phyloP scores from a whole-genome alignment of 2,113 vertebrate genomes.

The Xenopus tropicalis region DNA sequence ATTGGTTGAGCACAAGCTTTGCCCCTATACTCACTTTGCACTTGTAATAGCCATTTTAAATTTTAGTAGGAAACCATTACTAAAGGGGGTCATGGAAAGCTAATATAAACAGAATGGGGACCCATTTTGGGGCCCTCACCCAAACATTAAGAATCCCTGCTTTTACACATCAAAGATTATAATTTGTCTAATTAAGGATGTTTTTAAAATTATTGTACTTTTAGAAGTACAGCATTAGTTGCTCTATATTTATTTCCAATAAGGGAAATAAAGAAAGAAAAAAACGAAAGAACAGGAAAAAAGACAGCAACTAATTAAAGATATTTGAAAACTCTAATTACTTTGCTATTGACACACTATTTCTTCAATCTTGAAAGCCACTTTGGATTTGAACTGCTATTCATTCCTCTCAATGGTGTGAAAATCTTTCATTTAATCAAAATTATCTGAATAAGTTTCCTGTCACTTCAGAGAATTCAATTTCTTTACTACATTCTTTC shows the following conservation, averaged over 20 bases:
- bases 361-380: slow-evolving; percentile 71
- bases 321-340: slow-evolving; percentile 48
- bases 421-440: slow-evolving; percentile 69
- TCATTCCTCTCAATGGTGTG: slow-evolving; percentile 52
- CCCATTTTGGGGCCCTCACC: no score
- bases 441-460: slow-evolving; percentile 70
- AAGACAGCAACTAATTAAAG: slow-evolving; percentile 50
- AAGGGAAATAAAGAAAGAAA: neutral
- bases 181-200: no score
- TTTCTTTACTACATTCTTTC: slow-evolving; percentile 73
- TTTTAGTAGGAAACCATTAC: no score
- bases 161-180: no score
- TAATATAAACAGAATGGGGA: no score
- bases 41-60: no score
- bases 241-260: neutral
- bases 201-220: no score
- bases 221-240: no score
- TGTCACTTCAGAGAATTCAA: slow-evolving; percentile 70
- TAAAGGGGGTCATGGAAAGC: no score
- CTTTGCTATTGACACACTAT: slow-evolving; percentile 47
- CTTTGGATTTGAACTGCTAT: slow-evolving; percentile 59
- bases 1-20: no score
- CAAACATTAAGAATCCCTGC: no score
- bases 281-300: slow-evolving; percentile 24
- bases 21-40: no score